Evolutionary conservation across 2,888 invertebrate species (phyloP).

Genomic region (Amaurobius ferox): DNA sequence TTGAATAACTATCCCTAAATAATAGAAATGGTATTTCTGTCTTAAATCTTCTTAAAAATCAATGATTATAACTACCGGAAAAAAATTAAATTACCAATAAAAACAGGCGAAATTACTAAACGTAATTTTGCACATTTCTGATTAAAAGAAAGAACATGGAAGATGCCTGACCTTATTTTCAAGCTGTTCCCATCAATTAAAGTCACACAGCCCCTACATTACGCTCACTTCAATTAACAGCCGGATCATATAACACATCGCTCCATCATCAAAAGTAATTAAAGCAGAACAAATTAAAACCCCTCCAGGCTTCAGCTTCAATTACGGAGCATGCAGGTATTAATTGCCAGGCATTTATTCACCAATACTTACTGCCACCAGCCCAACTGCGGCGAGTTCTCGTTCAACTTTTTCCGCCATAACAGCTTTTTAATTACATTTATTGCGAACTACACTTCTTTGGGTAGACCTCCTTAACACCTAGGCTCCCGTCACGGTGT

Average conservation of each 20-base stretch:
- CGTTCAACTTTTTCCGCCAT: constrained; percentile 24
- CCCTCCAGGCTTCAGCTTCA: neutral
- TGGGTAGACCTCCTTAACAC: constrained; percentile 22
- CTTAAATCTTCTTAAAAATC: too few species aligned
- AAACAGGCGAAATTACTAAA: too few species aligned
- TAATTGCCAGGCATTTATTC: constrained; percentile 7
- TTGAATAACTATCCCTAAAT: too few species aligned
- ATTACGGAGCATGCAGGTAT: neutral
- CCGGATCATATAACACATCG: neutral
- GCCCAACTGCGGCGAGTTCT: neutral
- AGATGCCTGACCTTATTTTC: too few species aligned
- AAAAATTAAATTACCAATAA: too few species aligned
- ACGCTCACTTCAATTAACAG: constrained; percentile 4
- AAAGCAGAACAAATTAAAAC: constrained; percentile 30
- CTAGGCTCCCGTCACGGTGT: constrained; percentile 12
- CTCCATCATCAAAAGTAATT: constrained; percentile 22
- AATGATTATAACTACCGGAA: too few species aligned
- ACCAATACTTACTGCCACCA: neutral
- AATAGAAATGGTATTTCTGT: too few species aligned
- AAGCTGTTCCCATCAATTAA: too few species aligned
- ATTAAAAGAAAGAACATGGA: too few species aligned
- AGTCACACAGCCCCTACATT: too few species aligned
- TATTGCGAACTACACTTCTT: constrained; percentile 20
- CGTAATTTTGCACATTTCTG: too few species aligned
- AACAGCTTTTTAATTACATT: constrained; percentile 64